These are phyloP conservation scores for Apteryx owenii DNA, from an alignment of 2,113 vertebrate species.

Conservation along the genomic window DNA sequence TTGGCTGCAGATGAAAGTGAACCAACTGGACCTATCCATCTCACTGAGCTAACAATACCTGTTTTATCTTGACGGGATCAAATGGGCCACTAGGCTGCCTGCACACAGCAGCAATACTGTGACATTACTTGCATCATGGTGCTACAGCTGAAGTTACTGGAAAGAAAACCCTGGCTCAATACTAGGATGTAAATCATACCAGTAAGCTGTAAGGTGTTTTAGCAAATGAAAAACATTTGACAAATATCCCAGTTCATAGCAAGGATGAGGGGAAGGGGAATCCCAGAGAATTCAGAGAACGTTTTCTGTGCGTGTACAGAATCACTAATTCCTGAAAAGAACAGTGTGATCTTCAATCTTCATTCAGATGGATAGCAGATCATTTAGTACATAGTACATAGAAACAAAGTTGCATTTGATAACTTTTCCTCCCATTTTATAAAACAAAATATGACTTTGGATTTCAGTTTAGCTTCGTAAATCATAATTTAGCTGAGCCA, in stretches of 20 bases:
- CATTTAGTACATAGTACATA: rapidly evolving
- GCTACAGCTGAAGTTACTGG: neutral
- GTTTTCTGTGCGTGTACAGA: neutral
- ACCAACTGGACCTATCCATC: neutral
- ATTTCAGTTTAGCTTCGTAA: neutral
- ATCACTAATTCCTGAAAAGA: neutral
- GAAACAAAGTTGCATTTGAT: neutral
- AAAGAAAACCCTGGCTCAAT: neutral
- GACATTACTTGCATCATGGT: neutral
- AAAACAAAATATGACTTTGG: neutral
- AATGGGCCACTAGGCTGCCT: neutral
- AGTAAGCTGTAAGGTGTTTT: neutral
- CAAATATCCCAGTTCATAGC: neutral
- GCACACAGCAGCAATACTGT: neutral
- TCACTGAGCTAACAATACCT: neutral
- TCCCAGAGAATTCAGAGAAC: neutral
- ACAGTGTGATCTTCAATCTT: neutral
- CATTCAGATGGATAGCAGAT: neutral
- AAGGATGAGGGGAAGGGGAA: neutral
- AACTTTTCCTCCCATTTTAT: neutral
- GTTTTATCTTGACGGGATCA: neutral
- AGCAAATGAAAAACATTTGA: neutral
- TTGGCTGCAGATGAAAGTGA: neutral
- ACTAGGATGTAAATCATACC: neutral
- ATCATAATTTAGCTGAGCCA: neutral